A percentile compares a stretch with the other conserved stretches of the same genome.
Evolutionary conservation across 2,797 vertebrate species (phyloP).

Genomic region (Pseudochirops corinnae): DNA sequence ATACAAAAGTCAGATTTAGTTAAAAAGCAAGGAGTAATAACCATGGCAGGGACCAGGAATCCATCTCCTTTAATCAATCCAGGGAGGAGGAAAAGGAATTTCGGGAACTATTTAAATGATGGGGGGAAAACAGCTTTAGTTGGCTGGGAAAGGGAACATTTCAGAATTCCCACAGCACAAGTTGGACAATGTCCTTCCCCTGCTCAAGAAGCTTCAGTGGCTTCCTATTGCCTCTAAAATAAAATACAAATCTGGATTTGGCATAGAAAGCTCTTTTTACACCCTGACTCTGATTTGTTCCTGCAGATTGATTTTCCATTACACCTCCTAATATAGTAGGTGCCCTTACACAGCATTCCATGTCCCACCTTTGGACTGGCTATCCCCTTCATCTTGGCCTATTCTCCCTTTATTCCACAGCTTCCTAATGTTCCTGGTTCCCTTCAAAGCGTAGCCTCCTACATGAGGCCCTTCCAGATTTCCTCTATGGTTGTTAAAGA

Average conservation of each 20-base stretch:
- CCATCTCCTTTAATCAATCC: neutral
- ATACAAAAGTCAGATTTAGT: neutral
- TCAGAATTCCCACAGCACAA: neutral
- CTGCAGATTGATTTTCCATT: neutral
- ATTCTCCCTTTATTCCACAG: neutral
- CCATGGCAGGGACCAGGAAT: neutral
- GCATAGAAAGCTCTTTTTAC: neutral
- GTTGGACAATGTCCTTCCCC: neutral
- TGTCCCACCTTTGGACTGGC: neutral
- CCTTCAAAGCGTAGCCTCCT: neutral
- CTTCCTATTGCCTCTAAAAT: neutral
- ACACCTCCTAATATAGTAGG: neutral
- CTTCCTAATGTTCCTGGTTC: neutral
- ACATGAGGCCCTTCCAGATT: neutral
- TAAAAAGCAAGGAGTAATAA: neutral
- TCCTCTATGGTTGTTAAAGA: neutral
- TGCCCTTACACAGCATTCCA: neutral
- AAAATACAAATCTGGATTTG: neutral
- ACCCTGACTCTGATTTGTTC: neutral
- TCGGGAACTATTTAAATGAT: neutral
- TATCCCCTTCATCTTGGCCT: neutral
- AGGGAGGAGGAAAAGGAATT: neutral
- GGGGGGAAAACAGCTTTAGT: neutral
- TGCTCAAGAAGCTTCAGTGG: neutral
- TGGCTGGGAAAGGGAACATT: neutral